Base-by-base conservation (phyloP, 2,113 vertebrate genomes). In the Pleuronectes platessa region DNA sequence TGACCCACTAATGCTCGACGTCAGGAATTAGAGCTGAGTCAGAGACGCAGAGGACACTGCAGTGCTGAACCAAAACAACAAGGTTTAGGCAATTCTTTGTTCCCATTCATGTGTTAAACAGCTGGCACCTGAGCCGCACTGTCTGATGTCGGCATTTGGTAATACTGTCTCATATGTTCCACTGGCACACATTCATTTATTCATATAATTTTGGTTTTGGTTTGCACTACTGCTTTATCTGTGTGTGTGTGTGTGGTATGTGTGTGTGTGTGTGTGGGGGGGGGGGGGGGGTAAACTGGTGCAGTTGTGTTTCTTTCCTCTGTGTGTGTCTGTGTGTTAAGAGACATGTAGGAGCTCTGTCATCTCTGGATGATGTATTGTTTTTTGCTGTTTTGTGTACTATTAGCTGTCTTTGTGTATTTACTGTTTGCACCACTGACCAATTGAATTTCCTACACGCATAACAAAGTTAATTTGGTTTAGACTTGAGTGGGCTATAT, bases 221-320 rank as follows among this genome's bases (percentile, higher is more conserved):
- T 69, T 69, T 74, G 62, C 40, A 35, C 21, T 21, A 9, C 26
- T 67, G 67, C 55, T 69, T 53, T 61, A 23, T 78, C 45, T 77
- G 17, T 74, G 37, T 51, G 13, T 21, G n/a, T 55, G n/a, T 64
- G 27, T 64, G n/a, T 61, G 59, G 27, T 31, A 7, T 45, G 21
- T 42, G 17, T 24, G 20, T 65, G 7, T 35, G 35, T 55, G 26
- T 59, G 17, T 59, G 35, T 65, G 68, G 24, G 24, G 24, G 24
- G 2, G 24, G 24, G 24, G 61, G 40, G 62, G 65, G 78, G 55
- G 62, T 67, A 12, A 64, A 75, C 55, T 40, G 53, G 26, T 18
- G 15, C 82, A 78, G 67, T 74, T 82, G 86, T 76, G 78, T 76
- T 79, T 64, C 31, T 55, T 75, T 75, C 51, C 73, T 56, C 23